These are phyloP conservation scores for Clitarchus hookeri DNA, from an alignment of 2,888 invertebrate species.

Conservation along the genomic window DNA sequence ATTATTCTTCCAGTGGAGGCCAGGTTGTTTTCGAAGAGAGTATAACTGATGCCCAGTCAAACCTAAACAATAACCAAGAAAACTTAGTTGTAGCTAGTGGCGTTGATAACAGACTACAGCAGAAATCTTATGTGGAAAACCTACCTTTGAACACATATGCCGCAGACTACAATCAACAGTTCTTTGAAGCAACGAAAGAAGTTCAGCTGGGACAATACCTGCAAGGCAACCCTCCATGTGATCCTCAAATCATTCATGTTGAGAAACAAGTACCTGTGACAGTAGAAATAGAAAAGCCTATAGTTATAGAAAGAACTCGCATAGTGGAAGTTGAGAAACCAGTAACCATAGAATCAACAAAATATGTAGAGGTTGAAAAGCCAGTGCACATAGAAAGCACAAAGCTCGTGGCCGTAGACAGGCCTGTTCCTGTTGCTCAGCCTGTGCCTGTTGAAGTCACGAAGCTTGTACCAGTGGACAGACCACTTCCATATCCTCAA, in stretches of 20 bases:
- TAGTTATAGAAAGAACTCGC: constrained; percentile 28
- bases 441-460: constrained; percentile 53
- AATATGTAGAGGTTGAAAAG: constrained; percentile 41
- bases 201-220: neutral
- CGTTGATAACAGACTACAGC: neutral
- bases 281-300: constrained; percentile 26
- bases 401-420: constrained; percentile 48
- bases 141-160: neutral
- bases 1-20: neutral
- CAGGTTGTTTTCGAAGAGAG: neutral
- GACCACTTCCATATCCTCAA: constrained; percentile 56
- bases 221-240: neutral
- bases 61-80: constrained; percentile 5
- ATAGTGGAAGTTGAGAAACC: constrained; percentile 38
- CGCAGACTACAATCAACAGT: neutral
- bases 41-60: neutral
- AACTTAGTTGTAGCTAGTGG: neutral
- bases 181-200: neutral
- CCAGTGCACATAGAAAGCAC: constrained; percentile 46
- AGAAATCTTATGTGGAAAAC: neutral
- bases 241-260: neutral
- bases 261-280: constrained; percentile 25
- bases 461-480: constrained; percentile 48
- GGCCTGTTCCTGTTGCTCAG: constrained; percentile 53
- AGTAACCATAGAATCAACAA: constrained; percentile 31